Conservation (phyloP, 1,140 invertebrate species). For the Bombus sibiricus region DNA sequence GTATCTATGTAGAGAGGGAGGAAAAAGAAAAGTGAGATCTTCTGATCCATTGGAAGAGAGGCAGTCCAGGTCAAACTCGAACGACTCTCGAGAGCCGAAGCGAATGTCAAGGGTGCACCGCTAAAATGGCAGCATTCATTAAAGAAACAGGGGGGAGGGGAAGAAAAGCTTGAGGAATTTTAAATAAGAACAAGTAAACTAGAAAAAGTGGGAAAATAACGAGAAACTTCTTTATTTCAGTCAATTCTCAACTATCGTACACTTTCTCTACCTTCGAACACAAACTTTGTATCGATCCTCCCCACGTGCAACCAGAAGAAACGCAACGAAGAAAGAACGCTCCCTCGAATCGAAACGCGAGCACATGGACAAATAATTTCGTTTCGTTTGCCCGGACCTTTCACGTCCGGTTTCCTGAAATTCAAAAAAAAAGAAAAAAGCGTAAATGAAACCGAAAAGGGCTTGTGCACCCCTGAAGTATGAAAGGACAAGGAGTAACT, state of each 20-base stretch:
- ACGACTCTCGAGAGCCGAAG: background rate
- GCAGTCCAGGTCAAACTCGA: constrained; percentile 48
- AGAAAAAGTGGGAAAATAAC: background rate
- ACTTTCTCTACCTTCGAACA: background rate
- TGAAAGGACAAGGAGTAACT: background rate
- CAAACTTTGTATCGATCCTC: background rate
- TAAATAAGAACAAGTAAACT: background rate
- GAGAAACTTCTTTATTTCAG: constrained; percentile 4
- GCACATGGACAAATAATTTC: constrained; percentile 12
- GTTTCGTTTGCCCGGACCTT: background rate
- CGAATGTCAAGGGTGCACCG: constrained; percentile 4
- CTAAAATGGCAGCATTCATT: background rate
- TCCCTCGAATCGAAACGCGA: constrained; percentile 1
- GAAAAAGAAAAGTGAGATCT: background rate
- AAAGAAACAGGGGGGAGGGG: background rate
- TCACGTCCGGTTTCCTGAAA: background rate
- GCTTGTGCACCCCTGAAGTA: background rate
- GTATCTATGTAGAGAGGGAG: background rate
- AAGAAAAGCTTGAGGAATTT: background rate
- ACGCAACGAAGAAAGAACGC: background rate
- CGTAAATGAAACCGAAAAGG: too few species aligned
- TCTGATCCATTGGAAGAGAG: constrained; percentile 1
- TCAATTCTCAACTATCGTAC: background rate
- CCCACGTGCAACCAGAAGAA: background rate
- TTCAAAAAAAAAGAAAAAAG: background rate